Base-by-base conservation (phyloP, 2,888 invertebrate genomes). In the Sylvicola cinctus region DNA sequence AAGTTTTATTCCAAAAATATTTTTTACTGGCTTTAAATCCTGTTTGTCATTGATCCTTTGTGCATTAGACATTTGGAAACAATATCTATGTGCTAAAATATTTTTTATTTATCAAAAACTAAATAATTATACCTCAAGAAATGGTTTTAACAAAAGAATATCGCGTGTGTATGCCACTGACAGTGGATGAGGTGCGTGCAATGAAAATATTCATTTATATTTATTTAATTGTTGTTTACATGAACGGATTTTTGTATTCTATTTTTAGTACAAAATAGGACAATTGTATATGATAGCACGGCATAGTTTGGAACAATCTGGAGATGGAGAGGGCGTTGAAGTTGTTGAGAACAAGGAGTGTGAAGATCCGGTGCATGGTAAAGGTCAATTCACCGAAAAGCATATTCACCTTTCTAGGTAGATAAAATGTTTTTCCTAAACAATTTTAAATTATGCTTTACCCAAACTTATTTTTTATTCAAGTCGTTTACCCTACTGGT, bases 201-300 rank as follows among this genome's bases (percentile, higher is more conserved):
- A n/a, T n/a, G n/a, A n/a, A 54, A 44, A 43, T 23, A 33, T 33
- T 31, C 13, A 8, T 17, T 32, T 37, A 35, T 39, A 29, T 32
- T 30, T 28, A 14, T 33, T 35, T 26, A 29, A 37, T 16, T 36
- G 30, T 10, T 32, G n/a, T 35, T 29, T 12, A 26, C 10, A 26
- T 33, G 13, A 31, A 7, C 16, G 8, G 4, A 15, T 13, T 4
- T 25, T 25, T 13, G 12, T 11, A 29, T 38, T 31, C n/a, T 16
- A 31, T 38, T 44, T 66, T 31, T 52, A 90, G 88, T 90, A 90
- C 55, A 75, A 71, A 43, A 74, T 88, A 44, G 90, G 90, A 0
- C 90, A 91, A 54, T 64, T 90, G 38, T 90, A 88, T 55, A 91
- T 90, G 90, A 90, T 90, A 48, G 87, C 88, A 3, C 70, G 88